Evolutionary conservation across 2,113 vertebrate genomes (phyloP).

Genomic region (Chloroceryle aenea): DNA sequence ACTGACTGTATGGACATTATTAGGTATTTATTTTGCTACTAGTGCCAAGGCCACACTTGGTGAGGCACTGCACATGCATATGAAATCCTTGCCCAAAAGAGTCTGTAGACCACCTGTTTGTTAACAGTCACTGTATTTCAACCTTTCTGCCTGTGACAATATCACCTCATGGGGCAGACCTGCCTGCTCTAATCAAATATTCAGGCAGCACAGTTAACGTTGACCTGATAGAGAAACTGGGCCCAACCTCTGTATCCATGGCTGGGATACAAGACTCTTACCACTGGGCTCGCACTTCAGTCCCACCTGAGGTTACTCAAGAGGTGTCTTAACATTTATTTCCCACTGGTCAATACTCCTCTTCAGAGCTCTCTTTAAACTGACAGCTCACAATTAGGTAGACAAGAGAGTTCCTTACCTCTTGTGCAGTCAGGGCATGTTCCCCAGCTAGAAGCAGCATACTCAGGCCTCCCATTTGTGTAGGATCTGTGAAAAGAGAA

Average conservation of each 20-base stretch:
- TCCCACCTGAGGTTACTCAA: not conserved
- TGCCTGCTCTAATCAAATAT: not conserved
- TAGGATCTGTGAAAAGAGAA: conserved; percentile 86
- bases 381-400: not conserved
- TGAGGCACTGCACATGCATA: not conserved
- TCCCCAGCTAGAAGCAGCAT: conserved; percentile 97
- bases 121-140: not conserved
- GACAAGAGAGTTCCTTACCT: conserved; percentile 79
- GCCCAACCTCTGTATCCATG: not conserved
- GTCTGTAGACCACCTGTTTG: not conserved
- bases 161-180: not conserved
- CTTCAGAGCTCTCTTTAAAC: not conserved
- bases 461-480: conserved; percentile 97
- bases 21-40: not conserved
- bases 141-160: not conserved
- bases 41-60: not conserved
- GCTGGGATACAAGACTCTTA: not conserved
- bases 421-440: conserved; percentile 91
- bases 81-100: not conserved
- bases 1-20: not conserved
- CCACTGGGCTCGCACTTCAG: not conserved
- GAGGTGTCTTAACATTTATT: not conserved
- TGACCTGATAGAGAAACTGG: not conserved
- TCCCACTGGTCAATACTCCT: not conserved
- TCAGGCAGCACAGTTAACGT: not conserved